Base-by-base conservation (phyloP, 2,888 invertebrate species). In the Aphodius granarius region DNA sequence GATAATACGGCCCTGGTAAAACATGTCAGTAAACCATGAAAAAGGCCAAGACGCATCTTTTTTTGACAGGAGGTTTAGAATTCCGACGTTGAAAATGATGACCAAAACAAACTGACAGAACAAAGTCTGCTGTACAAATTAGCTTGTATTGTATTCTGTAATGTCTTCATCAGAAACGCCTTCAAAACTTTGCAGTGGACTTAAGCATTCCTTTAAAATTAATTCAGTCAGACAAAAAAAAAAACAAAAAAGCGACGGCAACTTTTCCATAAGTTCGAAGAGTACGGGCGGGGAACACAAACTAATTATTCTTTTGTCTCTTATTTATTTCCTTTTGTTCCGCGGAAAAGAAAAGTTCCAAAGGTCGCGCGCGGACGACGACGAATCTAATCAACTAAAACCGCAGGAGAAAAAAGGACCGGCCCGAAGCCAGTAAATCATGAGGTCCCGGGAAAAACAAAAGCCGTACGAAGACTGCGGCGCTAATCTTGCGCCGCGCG, bases 401-500 rank as follows among this genome's bases (percentile, higher is more conserved):
- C 77, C 78, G 73, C 72, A 43, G 75, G 73, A 76, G 78, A 78
- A 77, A 68, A 68, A n/a, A 20, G 68, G 68, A 22, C n/a, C 20
- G 20, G 22, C 20, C 21, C 21, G n/a, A 68, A 76, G 73, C 77
- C 73, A 78, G 20, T 81, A 81, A 81, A 81, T 81, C 81, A 81
- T 78, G 78, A 71, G 66, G 66, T 19, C 71, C 63, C 72, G 77
- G 78, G 43, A 43, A 77, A 77, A 80, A 78, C 79, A 80, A 80
- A 79, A 79, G 78, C 79, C 75, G 75, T 79, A 43, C 43, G 43
- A 43, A 43, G 43, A 43, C 43, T 43, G 83, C 82, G 81, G 82
- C 83, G 83, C 82, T 84, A 84, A 84, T 83, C 83, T 80, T 77
- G 81, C 81, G 81, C 78, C 80, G 80, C 81, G 80, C 66, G 19